Conservation (phyloP, 30 jellyfish, hydroid and myxozoan species). For the Aurelia sp. region DNA sequence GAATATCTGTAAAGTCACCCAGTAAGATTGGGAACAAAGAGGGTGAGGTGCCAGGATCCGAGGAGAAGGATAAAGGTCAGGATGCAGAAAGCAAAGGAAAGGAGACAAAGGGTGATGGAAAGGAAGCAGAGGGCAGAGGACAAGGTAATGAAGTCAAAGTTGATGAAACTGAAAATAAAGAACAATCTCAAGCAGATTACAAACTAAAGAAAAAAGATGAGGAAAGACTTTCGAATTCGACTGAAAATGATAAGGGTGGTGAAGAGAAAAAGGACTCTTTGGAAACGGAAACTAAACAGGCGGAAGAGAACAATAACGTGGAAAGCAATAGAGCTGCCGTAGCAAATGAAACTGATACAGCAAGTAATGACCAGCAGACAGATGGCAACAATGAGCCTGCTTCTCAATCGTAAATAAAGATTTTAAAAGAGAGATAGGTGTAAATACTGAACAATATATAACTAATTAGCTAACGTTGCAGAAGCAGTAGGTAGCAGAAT, state of each 20-base stretch:
- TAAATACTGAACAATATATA: too few relatives aligned
- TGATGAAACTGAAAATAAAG: not conserved
- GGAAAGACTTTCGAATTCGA: not conserved
- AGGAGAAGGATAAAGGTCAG: not conserved
- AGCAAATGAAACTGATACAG: not conserved
- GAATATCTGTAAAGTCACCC: slow-evolving; percentile 24
- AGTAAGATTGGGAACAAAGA: not conserved
- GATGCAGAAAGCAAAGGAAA: slow-evolving; percentile 1
- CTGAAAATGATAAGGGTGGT: not conserved
- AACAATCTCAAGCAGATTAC: too few relatives aligned
- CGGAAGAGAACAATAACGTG: not conserved
- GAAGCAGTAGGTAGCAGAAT: too few relatives aligned
- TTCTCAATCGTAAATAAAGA: too few relatives aligned
- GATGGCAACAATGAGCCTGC: too few relatives aligned
- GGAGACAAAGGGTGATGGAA: not conserved
- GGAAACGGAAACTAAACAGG: not conserved
- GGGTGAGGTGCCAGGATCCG: not conserved
- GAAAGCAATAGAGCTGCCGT: not conserved
- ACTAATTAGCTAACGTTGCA: too few relatives aligned
- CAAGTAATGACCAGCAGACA: too few relatives aligned
- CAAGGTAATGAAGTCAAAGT: not conserved
- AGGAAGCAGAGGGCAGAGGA: slow-evolving; percentile 1
- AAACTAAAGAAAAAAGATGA: not conserved
- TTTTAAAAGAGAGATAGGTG: not conserved
- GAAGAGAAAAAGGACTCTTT: not conserved